These are phyloP conservation scores for Andrena minutula DNA, from an alignment of 2,888 invertebrate genomes.

Conservation along the genomic window DNA sequence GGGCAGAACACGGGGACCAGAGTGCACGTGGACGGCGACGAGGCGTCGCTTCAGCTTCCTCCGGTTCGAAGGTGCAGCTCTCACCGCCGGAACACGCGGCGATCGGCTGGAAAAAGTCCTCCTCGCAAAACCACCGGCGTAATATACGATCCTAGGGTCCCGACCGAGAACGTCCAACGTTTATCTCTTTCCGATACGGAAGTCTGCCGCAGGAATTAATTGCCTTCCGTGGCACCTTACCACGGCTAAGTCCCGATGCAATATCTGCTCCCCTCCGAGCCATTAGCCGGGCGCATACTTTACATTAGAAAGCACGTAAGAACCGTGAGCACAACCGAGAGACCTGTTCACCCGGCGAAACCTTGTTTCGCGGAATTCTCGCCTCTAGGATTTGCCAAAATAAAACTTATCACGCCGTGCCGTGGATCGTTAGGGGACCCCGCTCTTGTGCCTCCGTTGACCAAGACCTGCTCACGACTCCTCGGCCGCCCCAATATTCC, in stretches of 20 bases:
- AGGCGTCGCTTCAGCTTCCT: constrained; percentile 22
- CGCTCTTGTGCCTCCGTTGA: constrained; percentile 22
- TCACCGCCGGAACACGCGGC: constrained; percentile 41
- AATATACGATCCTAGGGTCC: constrained; percentile 72
- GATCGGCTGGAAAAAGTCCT: constrained; percentile 53
- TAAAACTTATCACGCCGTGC: constrained; percentile 54
- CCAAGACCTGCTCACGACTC: constrained; percentile 25
- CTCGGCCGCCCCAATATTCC: constrained; percentile 1
- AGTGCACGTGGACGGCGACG: constrained; percentile 21
- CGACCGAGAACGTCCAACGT: constrained; percentile 71
- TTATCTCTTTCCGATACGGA: constrained; percentile 76
- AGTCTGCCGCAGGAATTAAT: constrained; percentile 74
- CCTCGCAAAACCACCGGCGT: constrained; percentile 65
- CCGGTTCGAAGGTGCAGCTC: constrained; percentile 22
- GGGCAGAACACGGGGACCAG: constrained; percentile 63
- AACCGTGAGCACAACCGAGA: constrained; percentile 63
- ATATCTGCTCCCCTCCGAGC: constrained; percentile 72
- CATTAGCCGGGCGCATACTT: constrained; percentile 74
- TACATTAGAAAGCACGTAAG: constrained; percentile 73
- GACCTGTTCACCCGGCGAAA: constrained; percentile 64
- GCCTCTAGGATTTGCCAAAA: constrained; percentile 32
- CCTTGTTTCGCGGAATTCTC: constrained; percentile 65
- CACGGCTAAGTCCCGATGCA: constrained; percentile 70
- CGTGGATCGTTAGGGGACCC: constrained; percentile 53
- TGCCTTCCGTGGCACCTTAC: constrained; percentile 74